A percentile compares a stretch with the other conserved stretches of the same genome.
These are phyloP conservation scores for Sebastes iracundus DNA, from an alignment of 2,797 vertebrate species.

Conservation along the genomic window DNA sequence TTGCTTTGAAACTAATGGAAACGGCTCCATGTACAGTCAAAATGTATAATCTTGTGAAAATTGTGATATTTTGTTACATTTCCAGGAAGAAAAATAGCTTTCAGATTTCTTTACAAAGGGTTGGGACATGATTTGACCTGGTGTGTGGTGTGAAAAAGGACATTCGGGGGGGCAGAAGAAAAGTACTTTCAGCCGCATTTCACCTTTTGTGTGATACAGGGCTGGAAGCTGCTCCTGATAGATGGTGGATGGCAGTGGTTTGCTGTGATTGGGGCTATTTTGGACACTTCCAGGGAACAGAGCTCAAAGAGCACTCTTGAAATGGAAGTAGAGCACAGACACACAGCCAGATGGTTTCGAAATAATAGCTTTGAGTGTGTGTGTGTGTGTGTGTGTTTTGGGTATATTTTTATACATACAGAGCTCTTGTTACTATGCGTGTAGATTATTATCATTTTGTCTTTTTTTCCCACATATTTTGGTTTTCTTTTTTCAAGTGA, in stretches of 20 bases:
- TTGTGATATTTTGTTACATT: neutral
- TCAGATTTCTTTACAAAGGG: conserved; percentile 2
- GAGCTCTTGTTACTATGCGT: neutral
- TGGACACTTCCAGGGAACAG: conserved; percentile 23
- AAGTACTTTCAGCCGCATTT: conserved; percentile 14
- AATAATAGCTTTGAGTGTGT: neutral
- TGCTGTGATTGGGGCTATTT: conserved; percentile 46
- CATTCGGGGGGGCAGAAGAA: conserved; percentile 2
- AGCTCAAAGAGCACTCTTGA: neutral
- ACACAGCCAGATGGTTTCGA: neutral
- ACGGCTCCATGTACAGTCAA: neutral
- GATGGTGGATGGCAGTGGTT: conserved; percentile 17
- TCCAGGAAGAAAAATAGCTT: neutral
- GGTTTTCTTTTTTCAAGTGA: neutral
- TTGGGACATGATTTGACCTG: neutral
- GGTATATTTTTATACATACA: neutral
- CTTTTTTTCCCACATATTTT: neutral
- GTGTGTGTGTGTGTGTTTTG: neutral
- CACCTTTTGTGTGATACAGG: conserved; percentile 34
- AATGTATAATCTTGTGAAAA: neutral
- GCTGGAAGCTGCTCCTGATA: conserved; percentile 8
- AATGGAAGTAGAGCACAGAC: conserved; percentile 6
- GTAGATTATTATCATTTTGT: neutral
- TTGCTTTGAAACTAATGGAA: neutral
- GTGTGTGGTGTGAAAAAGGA: conserved; percentile 7